Evolutionary conservation across 2,888 invertebrate genomes (phyloP).

Genomic region (Acronicta psi): DNA sequence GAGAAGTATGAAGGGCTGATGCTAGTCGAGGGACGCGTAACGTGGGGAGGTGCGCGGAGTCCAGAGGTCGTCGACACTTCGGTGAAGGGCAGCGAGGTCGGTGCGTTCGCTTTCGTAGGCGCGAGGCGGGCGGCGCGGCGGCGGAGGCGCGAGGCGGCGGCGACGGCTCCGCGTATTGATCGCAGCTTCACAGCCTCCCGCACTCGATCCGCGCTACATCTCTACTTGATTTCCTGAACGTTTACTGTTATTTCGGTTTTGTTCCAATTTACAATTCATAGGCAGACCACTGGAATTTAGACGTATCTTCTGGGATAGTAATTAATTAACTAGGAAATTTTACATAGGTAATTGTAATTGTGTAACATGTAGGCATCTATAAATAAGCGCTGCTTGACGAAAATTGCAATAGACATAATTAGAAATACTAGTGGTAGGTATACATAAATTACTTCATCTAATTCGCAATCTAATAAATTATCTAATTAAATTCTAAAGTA

Average conservation of each 20-base stretch:
- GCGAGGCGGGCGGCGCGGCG: constrained; percentile 65
- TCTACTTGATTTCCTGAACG: constrained; percentile 59
- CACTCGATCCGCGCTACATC: constrained; percentile 58
- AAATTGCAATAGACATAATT: too few species aligned
- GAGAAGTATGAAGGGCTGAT: constrained; percentile 72
- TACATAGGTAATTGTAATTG: too few species aligned
- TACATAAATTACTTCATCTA: too few species aligned
- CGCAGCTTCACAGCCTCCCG: constrained; percentile 81
- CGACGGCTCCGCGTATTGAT: constrained; percentile 77
- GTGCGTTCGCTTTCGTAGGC: constrained; percentile 85
- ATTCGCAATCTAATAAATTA: too few species aligned
- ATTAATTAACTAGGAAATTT: too few species aligned
- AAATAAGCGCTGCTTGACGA: too few species aligned
- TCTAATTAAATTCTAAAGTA: too few species aligned
- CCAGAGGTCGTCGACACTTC: constrained; percentile 84
- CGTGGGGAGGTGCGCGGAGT: constrained; percentile 62
- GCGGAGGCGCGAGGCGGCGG: constrained; percentile 62
- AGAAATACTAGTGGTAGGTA: too few species aligned
- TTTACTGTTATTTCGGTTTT: constrained; percentile 48
- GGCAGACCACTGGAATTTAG: neutral
- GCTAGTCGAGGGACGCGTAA: constrained; percentile 61
- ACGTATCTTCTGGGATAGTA: neutral
- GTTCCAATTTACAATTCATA: constrained; percentile 9
- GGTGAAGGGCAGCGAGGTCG: constrained; percentile 87
- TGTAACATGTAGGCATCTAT: too few species aligned